phyloP scores from a whole-genome alignment of 2,113 vertebrate genomes.

The Muntiacus muntjak region DNA sequence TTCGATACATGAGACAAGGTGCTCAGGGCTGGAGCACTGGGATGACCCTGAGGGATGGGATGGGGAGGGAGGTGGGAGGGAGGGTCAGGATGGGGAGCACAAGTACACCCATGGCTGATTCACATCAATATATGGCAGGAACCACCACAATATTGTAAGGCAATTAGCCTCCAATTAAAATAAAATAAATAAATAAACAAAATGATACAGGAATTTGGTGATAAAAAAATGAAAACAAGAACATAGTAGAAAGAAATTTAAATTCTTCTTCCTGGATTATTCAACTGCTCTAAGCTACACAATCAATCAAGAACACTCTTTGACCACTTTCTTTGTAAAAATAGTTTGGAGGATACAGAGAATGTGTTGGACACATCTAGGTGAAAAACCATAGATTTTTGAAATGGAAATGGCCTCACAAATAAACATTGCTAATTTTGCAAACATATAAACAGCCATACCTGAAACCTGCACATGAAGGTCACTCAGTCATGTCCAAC shows the following conservation, averaged over 20 bases:
- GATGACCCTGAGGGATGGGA: too few relatives aligned
- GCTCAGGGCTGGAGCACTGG: too few relatives aligned
- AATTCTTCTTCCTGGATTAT: not conserved
- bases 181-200: too few relatives aligned
- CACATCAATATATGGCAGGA: too few relatives aligned
- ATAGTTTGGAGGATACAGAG: not conserved
- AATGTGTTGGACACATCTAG: not conserved
- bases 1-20: too few relatives aligned
- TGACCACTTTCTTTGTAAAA: not conserved
- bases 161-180: too few relatives aligned
- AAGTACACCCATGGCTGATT: too few relatives aligned
- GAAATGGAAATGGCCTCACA: not conserved
- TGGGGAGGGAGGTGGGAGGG: too few relatives aligned
- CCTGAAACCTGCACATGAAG: not conserved
- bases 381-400: not conserved
- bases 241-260: not conserved
- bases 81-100: too few relatives aligned
- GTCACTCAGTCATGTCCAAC: too few relatives aligned
- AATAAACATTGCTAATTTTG: not conserved
- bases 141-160: too few relatives aligned
- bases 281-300: not conserved
- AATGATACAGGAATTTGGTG: too few relatives aligned
- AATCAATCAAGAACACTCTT: not conserved
- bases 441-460: not conserved
- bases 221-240: not conserved